Evolutionary conservation across 2,797 vertebrate species (phyloP).

Genomic region (Anas bahamensis): DNA sequence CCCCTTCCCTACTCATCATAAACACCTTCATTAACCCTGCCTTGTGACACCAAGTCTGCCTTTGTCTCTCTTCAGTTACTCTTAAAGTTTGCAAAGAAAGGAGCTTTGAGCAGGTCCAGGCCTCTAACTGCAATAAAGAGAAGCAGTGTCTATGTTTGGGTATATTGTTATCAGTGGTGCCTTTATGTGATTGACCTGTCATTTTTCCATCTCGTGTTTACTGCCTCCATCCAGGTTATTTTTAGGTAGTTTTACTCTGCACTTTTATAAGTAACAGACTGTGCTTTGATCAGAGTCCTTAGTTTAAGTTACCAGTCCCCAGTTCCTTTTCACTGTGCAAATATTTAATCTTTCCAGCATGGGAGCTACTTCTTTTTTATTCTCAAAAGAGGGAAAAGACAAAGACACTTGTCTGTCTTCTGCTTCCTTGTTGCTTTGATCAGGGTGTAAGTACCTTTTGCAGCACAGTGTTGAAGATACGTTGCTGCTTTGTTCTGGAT

Average conservation of each 20-base stretch:
- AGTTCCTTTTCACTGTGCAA: constrained; percentile 22
- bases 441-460: not conserved
- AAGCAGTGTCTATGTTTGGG: not conserved
- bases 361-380: constrained; percentile 1
- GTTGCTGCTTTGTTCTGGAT: not conserved
- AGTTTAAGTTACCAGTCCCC: constrained; percentile 41
- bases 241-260: constrained; percentile 48
- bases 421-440: not conserved
- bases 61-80: not conserved
- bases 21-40: not conserved
- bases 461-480: not conserved
- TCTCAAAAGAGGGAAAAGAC: not conserved
- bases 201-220: constrained; percentile 3
- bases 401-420: not conserved
- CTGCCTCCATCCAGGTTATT: constrained; percentile 41
- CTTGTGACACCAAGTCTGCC: not conserved
- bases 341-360: constrained; percentile 55
- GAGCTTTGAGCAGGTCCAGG: not conserved
- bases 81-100: not conserved
- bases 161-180: not conserved
- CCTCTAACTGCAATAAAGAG: not conserved
- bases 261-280: constrained; percentile 47
- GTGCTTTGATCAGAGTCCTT: constrained; percentile 58
- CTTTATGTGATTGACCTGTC: not conserved
- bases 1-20: not conserved